Conservation (phyloP, 2,888 invertebrate species). For the Dryobotodes eremita region DNA sequence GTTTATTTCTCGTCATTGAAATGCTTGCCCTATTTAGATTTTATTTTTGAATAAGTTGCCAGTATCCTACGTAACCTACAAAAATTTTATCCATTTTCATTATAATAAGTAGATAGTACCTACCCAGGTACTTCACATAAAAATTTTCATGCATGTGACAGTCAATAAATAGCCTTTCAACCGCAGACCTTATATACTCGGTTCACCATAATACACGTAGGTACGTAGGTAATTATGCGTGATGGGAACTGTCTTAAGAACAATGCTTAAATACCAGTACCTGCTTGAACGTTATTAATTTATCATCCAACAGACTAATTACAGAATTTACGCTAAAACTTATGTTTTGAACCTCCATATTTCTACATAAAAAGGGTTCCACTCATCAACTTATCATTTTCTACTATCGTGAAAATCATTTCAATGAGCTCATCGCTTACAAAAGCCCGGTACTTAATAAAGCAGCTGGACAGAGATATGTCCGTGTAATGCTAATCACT, state of each 20-base stretch:
- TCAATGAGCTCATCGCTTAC: constrained; percentile 44
- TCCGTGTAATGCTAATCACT: constrained; percentile 64
- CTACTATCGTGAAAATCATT: constrained; percentile 27
- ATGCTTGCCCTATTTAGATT: not conserved
- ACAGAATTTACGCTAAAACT: not conserved
- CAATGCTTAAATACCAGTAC: not conserved
- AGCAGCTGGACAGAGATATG: constrained; percentile 71
- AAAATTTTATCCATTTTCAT: not conserved
- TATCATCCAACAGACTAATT: not conserved
- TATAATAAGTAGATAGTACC: not conserved
- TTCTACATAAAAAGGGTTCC: constrained; percentile 24
- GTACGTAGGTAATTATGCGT: not conserved
- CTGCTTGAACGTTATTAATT: not conserved
- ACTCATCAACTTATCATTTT: constrained; percentile 32
- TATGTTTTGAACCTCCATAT: constrained; percentile 1
- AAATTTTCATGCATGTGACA: not conserved
- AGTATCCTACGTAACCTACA: not conserved
- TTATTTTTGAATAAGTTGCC: not conserved
- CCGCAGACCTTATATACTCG: not conserved
- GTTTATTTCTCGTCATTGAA: not conserved
- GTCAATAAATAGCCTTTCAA: not conserved
- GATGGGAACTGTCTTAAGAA: not conserved
- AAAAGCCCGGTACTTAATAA: constrained; percentile 64
- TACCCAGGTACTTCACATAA: not conserved
- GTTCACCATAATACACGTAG: not conserved